A percentile compares a stretch with the other conserved stretches of the same genome.
Conservation (phyloP, 2,797 vertebrate species). For the Xenops minutus region DNA sequence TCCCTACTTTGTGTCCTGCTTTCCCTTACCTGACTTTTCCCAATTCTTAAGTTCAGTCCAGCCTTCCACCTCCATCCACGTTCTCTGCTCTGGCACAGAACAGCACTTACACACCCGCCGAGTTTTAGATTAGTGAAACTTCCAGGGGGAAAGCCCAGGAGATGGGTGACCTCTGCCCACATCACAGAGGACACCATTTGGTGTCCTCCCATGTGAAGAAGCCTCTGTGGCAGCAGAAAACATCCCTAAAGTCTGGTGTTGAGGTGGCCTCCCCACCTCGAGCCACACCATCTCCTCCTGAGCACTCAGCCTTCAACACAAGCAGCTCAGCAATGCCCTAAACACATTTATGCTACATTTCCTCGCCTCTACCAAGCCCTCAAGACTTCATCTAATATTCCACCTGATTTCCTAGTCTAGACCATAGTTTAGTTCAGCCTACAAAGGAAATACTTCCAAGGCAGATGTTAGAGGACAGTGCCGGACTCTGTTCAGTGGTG, state of each 20-base stretch:
- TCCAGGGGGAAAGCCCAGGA: background rate
- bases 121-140: background rate
- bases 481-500: background rate
- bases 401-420: background rate
- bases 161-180: background rate
- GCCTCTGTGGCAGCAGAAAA: background rate
- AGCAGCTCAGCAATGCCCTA: background rate
- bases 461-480: background rate
- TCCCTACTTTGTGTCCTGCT: background rate
- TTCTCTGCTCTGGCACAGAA: background rate
- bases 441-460: background rate
- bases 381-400: background rate
- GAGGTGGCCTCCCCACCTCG: background rate
- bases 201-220: background rate
- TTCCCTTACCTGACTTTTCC: background rate
- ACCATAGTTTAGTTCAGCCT: background rate
- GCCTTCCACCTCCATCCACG: fast-evolving
- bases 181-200: background rate
- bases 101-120: fast-evolving
- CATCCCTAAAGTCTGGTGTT: fast-evolving
- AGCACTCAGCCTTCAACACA: background rate
- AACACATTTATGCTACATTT: too few species aligned
- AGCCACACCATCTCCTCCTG: background rate
- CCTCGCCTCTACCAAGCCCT: background rate
- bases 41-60: fast-evolving